Base-by-base conservation (phyloP, 2,113 vertebrate genomes). In the Laticauda laticaudata region DNA sequence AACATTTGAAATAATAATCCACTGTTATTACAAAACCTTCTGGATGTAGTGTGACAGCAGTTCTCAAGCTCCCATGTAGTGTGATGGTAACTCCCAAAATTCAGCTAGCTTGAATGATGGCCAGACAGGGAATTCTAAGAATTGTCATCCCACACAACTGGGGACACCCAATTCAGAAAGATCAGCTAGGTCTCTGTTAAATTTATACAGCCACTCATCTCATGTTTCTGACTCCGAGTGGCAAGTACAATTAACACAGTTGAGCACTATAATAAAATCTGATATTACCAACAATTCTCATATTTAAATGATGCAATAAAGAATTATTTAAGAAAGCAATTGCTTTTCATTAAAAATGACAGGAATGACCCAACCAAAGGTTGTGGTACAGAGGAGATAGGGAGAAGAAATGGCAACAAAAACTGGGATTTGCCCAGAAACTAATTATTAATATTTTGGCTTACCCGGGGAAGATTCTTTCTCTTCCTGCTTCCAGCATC, bases 401-500 rank as follows among this genome's bases (percentile, higher is more conserved):
- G 9, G 34, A 43, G 54, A 55, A 8, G 56, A n/a, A 81, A 81
- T 81, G 12, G 29, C 12, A 69, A 64, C 15, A 20, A 26, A 86
- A 48, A 43, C 34, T 23, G 7, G 7, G 24, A 53, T 61, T 48
- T 51, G 23, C 34, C 18, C 59, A 90, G 15, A 24, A 9, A 15
- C 1, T 90, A 12, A 94, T 92, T 88, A 87, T 55, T 8, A 34
- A n/a, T 86, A 43, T 89, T n/a, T 88, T 54, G 89, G 39, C 20
- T 97, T 93, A 98, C 98, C 97, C 96, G 96, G 75, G 98, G 97
- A 94, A 98, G 95, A 94, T 96, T 98, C 96, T 95, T 98, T 54
- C 93, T 96, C 90, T 96, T 98, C 93, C 93, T 97, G 95, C 95
- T 96, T 45, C 93, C 95, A 94, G 96, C 96, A 92, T 98, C 97